Conservation (phyloP, 2,113 vertebrate species). For the Xyliphius kryptos region DNA sequence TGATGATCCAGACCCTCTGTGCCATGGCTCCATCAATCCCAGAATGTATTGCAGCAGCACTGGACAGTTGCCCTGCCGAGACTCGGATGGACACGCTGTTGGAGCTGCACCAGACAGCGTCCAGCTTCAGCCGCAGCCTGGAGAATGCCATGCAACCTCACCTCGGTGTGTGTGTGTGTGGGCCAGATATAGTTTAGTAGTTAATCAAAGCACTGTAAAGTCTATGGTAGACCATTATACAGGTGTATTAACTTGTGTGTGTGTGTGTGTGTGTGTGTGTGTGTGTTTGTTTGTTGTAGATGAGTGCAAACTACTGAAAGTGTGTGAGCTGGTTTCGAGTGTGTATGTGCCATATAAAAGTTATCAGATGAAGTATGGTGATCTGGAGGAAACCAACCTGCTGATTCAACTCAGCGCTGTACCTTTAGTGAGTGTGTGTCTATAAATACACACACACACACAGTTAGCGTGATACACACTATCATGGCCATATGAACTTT, state of each 20-base stretch:
- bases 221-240: too few species aligned
- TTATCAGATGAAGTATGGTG: constrained; percentile 84
- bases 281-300: too few species aligned
- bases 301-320: constrained; percentile 83
- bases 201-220: too few species aligned
- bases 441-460: too few species aligned
- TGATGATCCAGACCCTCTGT: constrained; percentile 85
- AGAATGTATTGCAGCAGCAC: constrained; percentile 67
- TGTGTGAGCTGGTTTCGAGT: constrained; percentile 77
- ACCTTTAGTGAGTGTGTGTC: constrained; percentile 75
- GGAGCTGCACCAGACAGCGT: constrained; percentile 74
- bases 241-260: too few species aligned
- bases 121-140: constrained; percentile 77
- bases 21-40: constrained; percentile 86
- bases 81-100: constrained; percentile 72
- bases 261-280: constrained; percentile 1
- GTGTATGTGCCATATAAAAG: constrained; percentile 82
- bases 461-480: too few species aligned
- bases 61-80: constrained; percentile 72
- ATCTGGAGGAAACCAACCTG: constrained; percentile 81
- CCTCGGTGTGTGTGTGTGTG: constrained; percentile 73
- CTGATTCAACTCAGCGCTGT: constrained; percentile 90
- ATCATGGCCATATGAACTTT: too few species aligned
- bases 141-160: constrained; percentile 80
- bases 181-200: too few species aligned